Conservation (phyloP, 1,140 invertebrate species). For the Venustaconcha ellipsiformis region DNA sequence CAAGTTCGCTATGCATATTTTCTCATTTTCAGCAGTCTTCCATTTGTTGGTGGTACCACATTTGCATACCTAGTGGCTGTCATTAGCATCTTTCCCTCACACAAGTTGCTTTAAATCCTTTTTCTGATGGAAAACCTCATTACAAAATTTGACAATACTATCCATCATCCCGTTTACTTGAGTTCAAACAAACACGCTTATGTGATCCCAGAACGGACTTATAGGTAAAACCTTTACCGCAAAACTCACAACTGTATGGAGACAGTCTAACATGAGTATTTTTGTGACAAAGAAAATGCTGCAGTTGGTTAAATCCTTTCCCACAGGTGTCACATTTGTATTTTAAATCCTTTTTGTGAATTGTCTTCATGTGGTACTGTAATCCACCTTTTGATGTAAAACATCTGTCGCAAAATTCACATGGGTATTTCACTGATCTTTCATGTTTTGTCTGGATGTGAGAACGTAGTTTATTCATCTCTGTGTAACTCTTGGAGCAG, state of each 20-base stretch:
- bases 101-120: slow-evolving; percentile 11
- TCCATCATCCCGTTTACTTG: slow-evolving; percentile 1
- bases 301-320: slow-evolving; percentile 22
- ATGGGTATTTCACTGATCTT: slow-evolving; percentile 12
- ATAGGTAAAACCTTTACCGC: slow-evolving; percentile 19
- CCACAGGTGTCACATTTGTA: slow-evolving; percentile 26
- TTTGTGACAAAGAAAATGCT: slow-evolving; percentile 27
- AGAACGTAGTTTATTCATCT: slow-evolving; percentile 6
- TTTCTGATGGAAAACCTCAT: slow-evolving; percentile 15
- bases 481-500: slow-evolving; percentile 16
- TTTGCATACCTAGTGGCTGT: slow-evolving; percentile 12
- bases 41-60: slow-evolving; percentile 14
- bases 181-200: slow-evolving; percentile 13
- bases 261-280: slow-evolving; percentile 24
- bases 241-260: slow-evolving; percentile 19
- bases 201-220: slow-evolving; percentile 25
- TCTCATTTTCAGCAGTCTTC: slow-evolving; percentile 9
- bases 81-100: not conserved
- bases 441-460: slow-evolving; percentile 17
- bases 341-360: slow-evolving; percentile 28
- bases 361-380: slow-evolving; percentile 21
- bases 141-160: slow-evolving; percentile 23
- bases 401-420: slow-evolving; percentile 21
- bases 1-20: slow-evolving; percentile 1
- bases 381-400: slow-evolving; percentile 28